Conservation (phyloP, 2,888 invertebrate species). For the Melanostoma scalare region DNA sequence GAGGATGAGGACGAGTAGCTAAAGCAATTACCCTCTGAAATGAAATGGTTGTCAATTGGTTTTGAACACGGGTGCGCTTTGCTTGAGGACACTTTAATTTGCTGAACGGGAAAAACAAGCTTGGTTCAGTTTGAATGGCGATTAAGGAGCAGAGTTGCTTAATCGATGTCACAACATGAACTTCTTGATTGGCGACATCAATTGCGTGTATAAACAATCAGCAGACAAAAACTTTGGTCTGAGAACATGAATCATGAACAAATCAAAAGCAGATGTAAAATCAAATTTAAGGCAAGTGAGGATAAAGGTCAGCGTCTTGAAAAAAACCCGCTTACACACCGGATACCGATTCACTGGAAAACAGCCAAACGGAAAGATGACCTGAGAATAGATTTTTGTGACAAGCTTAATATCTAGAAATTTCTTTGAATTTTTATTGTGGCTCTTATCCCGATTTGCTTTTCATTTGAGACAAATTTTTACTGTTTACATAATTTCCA, state of each 20-base stretch:
- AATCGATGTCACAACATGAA: neutral
- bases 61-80: slow-evolving; percentile 26
- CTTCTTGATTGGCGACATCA: neutral
- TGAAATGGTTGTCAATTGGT: slow-evolving; percentile 30
- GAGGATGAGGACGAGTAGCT: slow-evolving; percentile 9
- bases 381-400: too few species aligned
- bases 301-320: neutral
- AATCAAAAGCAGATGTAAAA: too few species aligned
- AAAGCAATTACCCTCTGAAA: slow-evolving; percentile 39
- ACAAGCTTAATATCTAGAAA: too few species aligned
- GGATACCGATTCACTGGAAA: too few species aligned
- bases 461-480: too few species aligned
- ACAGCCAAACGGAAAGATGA: too few species aligned
- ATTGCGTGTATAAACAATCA: too few species aligned
- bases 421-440: too few species aligned
- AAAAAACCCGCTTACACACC: neutral
- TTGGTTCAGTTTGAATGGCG: neutral
- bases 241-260: neutral
- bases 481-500: too few species aligned
- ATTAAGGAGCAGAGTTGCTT: neutral
- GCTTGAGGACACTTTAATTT: slow-evolving; percentile 35
- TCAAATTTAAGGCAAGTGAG: too few species aligned
- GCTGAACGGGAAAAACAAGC: neutral
- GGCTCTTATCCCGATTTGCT: too few species aligned
- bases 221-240: too few species aligned